Conservation (phyloP, 1,140 invertebrate species). For the Stratiolaelaps scimitus region DNA sequence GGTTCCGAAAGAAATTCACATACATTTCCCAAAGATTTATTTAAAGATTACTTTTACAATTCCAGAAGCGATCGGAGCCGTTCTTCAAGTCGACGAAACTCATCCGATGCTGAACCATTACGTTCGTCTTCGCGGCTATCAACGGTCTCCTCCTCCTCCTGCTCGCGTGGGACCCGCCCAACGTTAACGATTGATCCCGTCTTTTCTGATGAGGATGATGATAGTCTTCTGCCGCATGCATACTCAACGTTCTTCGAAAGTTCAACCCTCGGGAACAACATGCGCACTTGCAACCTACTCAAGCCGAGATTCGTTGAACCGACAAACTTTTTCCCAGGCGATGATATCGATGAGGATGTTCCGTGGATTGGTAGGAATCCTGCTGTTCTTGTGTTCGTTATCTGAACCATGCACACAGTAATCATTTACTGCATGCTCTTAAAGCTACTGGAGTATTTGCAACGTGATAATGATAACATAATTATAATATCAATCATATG, state of each 20-base stretch:
- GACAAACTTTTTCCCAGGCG: constrained; percentile 3
- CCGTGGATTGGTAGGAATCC: constrained; percentile 21
- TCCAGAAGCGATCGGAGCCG: no score
- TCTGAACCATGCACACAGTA: no score
- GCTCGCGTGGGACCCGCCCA: background rate
- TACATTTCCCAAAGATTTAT: no score
- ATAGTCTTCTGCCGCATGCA: background rate
- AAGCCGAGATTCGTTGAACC: background rate
- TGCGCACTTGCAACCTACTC: background rate
- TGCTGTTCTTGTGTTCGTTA: background rate
- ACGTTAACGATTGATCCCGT: background rate
- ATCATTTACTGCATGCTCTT: no score
- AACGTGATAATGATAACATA: no score
- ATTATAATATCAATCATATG: no score
- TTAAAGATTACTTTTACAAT: no score
- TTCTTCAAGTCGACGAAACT: no score
- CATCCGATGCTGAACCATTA: no score
- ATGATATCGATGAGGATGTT: constrained; percentile 6
- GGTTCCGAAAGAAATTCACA: no score
- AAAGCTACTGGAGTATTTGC: no score
- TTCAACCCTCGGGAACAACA: background rate
- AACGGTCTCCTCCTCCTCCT: background rate
- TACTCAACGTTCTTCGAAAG: constrained; percentile 9
- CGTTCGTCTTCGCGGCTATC: background rate
- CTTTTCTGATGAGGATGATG: background rate